These are phyloP conservation scores for Lordiphosa clarofinis DNA, from an alignment of 1,140 invertebrate genomes.

Conservation along the genomic window DNA sequence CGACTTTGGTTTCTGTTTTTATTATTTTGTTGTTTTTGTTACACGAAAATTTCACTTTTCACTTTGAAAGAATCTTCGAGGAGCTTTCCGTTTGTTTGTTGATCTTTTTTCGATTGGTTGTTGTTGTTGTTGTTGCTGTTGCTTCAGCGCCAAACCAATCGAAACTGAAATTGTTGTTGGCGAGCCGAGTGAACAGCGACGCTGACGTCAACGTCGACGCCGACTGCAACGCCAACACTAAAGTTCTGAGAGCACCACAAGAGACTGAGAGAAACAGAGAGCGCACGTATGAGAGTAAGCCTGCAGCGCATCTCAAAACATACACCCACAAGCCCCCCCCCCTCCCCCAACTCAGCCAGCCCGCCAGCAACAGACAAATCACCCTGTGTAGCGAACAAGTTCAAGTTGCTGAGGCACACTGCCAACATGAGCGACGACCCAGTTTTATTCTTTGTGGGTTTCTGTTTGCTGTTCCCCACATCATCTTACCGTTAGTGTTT, in stretches of 20 bases:
- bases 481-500: slow-evolving; percentile 49
- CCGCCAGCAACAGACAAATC: neutral
- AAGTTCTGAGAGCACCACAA: slow-evolving; percentile 30
- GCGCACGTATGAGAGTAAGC: slow-evolving; percentile 12
- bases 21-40: slow-evolving; percentile 16
- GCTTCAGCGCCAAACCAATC: slow-evolving; percentile 22
- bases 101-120: slow-evolving; percentile 17
- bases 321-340: neutral
- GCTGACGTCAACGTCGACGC: slow-evolving; percentile 12
- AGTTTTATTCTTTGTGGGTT: slow-evolving; percentile 67
- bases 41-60: slow-evolving; percentile 52
- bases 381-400: slow-evolving; percentile 18
- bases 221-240: slow-evolving; percentile 6
- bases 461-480: slow-evolving; percentile 28
- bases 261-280: slow-evolving; percentile 6
- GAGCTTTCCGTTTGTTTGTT: slow-evolving; percentile 31
- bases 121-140: slow-evolving; percentile 32
- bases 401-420: slow-evolving; percentile 20
- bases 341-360: no score
- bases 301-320: slow-evolving; percentile 7
- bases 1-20: slow-evolving; percentile 9
- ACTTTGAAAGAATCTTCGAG: slow-evolving; percentile 39
- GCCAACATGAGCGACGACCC: slow-evolving; percentile 42
- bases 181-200: slow-evolving; percentile 18
- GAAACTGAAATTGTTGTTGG: slow-evolving; percentile 51